Evolutionary conservation across 1,140 invertebrate genomes (phyloP).

Genomic region (Sipha flava): DNA sequence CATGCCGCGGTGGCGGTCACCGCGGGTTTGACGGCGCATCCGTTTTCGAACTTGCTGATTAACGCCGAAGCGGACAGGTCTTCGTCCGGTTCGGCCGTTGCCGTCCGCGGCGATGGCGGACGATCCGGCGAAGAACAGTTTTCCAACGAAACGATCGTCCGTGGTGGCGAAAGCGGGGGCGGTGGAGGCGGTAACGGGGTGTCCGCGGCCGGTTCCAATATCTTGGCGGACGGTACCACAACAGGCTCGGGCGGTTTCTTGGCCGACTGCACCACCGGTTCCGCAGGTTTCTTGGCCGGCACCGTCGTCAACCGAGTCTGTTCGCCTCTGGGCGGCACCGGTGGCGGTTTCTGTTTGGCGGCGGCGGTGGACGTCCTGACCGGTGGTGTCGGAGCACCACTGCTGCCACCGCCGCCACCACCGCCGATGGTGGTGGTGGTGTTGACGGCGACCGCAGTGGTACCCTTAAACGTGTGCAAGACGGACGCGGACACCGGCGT

Average conservation of each 20-base stretch:
- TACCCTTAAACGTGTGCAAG: background rate
- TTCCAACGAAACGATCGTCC: background rate
- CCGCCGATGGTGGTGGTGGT: background rate
- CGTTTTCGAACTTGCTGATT: constrained; percentile 20
- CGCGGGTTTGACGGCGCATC: background rate
- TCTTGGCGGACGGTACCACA: too few species aligned
- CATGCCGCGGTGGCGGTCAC: background rate
- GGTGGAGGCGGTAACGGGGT: background rate
- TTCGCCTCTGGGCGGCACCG: constrained; percentile 38
- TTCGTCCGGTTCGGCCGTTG: background rate
- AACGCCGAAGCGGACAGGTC: background rate
- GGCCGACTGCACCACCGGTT: background rate
- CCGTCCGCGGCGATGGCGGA: background rate
- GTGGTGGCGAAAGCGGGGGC: too few species aligned
- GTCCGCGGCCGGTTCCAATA: background rate
- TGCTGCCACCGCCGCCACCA: background rate
- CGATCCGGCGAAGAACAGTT: background rate
- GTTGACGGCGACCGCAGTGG: too few species aligned
- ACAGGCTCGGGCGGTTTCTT: background rate
- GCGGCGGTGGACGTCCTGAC: background rate
- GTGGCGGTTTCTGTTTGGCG: constrained; percentile 37
- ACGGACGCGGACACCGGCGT: background rate
- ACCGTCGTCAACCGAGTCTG: constrained; percentile 38
- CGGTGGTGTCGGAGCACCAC: constrained; percentile 1
- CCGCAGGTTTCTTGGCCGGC: background rate